Conservation (phyloP, 2,797 vertebrate species). For the Gymnothorax reevesii region DNA sequence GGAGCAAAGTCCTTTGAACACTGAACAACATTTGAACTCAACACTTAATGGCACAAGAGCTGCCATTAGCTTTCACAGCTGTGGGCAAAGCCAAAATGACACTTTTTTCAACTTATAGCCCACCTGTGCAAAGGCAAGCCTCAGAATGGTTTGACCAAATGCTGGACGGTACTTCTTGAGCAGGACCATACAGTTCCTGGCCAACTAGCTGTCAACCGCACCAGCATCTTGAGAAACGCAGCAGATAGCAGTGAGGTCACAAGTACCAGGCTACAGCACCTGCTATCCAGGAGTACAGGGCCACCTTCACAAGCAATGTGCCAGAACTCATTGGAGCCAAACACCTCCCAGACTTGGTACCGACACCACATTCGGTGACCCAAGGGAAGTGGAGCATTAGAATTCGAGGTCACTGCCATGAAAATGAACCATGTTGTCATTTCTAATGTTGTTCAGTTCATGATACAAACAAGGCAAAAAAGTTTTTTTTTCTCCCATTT, state of each 20-base stretch:
- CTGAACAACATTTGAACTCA: slow-evolving; percentile 57
- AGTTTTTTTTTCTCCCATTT: neutral
- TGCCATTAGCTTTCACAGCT: slow-evolving; percentile 39
- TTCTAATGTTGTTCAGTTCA: slow-evolving; percentile 54
- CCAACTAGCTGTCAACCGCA: slow-evolving; percentile 9
- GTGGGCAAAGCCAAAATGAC: neutral
- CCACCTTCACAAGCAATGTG: slow-evolving; percentile 7
- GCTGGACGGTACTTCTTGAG: neutral
- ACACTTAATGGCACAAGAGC: slow-evolving; percentile 39
- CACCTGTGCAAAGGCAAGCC: neutral
- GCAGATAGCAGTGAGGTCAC: slow-evolving; percentile 19
- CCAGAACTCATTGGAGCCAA: slow-evolving; percentile 21
- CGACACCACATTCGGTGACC: neutral
- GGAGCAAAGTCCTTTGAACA: slow-evolving; percentile 27
- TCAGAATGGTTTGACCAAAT: neutral
- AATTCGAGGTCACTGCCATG: slow-evolving; percentile 7
- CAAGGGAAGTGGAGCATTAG: slow-evolving; percentile 15
- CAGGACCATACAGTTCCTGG: neutral
- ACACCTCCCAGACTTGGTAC: slow-evolving; percentile 18
- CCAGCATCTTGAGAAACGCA: slow-evolving; percentile 6
- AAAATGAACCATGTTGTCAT: slow-evolving; percentile 36
- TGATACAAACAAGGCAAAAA: slow-evolving; percentile 30
- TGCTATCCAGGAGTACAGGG: slow-evolving; percentile 3
- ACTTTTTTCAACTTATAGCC: neutral
- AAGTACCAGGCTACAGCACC: slow-evolving; percentile 23